Evolutionary conservation across 2,797 vertebrate genomes (phyloP).

Genomic region (Hypotaenidia philippensis): DNA sequence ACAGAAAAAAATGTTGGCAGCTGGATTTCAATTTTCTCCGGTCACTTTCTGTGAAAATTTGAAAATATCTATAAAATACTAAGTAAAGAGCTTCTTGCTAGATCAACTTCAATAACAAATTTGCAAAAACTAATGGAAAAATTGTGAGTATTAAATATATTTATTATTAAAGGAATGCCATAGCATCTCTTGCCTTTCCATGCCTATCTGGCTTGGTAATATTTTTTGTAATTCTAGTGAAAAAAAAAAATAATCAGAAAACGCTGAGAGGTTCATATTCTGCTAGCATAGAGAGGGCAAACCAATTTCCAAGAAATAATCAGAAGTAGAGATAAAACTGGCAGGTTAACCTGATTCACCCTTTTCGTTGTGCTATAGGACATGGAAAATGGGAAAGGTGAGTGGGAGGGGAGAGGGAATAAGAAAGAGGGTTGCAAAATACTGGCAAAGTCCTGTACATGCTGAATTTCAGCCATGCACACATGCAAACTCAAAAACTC

Average conservation of each 20-base stretch:
- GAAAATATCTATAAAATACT: background rate
- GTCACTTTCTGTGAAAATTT: background rate
- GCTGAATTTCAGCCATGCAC: background rate
- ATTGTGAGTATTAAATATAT: background rate
- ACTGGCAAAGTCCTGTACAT: background rate
- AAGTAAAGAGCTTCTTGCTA: background rate
- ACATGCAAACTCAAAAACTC: accelerated
- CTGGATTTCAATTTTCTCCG: background rate
- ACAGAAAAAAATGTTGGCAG: background rate
- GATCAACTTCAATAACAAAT: background rate
- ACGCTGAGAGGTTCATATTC: background rate
- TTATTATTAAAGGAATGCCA: background rate
- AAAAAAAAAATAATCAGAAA: background rate
- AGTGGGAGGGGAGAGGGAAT: background rate
- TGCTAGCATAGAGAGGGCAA: background rate
- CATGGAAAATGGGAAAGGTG: background rate
- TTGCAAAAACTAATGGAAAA: background rate
- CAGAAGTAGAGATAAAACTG: background rate
- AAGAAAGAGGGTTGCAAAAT: background rate
- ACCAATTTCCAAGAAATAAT: background rate
- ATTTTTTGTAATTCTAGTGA: background rate
- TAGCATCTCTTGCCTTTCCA: background rate
- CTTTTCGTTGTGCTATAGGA: background rate
- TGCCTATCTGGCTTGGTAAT: background rate
- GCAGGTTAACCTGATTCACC: background rate